Evolutionary conservation across 2,113 vertebrate species (phyloP).

Genomic region (Poeciliopsis prolifica): DNA sequence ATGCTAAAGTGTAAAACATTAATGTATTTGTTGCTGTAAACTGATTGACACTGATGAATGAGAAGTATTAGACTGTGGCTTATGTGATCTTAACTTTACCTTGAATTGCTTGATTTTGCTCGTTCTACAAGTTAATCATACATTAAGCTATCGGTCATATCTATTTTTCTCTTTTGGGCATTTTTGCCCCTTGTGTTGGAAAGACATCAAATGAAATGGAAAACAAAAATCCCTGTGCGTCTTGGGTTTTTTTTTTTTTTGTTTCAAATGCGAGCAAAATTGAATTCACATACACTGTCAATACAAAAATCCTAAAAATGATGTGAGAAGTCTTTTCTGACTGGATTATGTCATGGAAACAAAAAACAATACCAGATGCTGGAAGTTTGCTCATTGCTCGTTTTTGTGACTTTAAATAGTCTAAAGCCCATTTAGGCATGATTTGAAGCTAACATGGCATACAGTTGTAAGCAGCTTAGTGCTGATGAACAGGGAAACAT

Average conservation of each 20-base stretch:
- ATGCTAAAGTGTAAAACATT: not conserved
- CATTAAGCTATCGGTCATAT: not conserved
- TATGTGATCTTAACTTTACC: not conserved
- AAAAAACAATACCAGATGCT: conserved; percentile 55
- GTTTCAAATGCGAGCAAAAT: conserved; percentile 5
- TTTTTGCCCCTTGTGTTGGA: not conserved
- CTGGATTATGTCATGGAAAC: conserved; percentile 38
- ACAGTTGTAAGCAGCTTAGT: conserved; percentile 4
- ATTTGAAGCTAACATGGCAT: conserved; percentile 42
- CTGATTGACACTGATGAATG: not conserved
- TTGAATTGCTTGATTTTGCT: not conserved
- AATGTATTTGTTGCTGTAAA: not conserved
- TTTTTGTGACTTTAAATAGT: conserved; percentile 42
- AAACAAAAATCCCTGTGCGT: conserved; percentile 8
- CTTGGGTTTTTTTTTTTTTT: conserved; percentile 6
- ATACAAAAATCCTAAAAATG: conserved; percentile 23
- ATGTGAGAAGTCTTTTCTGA: conserved; percentile 13
- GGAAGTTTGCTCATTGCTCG: conserved; percentile 45
- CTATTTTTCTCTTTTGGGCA: not conserved
- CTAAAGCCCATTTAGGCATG: conserved; percentile 38
- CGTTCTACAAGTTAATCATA: not conserved
- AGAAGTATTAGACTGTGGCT: not conserved
- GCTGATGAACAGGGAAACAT: not conserved
- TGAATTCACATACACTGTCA: conserved; percentile 10
- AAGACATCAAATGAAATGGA: conserved; percentile 26